Evolutionary conservation across 2,113 vertebrate genomes (phyloP).

Genomic region (Myiopsitta monachus): DNA sequence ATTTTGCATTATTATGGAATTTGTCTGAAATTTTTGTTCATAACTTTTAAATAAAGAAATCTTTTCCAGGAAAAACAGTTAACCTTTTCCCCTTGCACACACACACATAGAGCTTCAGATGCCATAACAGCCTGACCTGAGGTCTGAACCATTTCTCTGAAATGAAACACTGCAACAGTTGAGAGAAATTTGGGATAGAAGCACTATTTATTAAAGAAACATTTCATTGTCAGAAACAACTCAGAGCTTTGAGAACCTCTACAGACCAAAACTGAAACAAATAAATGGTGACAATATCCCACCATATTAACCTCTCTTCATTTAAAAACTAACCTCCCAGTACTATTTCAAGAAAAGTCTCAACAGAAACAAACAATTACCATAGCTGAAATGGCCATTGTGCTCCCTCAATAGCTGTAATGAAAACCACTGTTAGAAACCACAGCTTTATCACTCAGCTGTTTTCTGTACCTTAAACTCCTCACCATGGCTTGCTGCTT

Average conservation of each 20-base stretch:
- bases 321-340: neutral
- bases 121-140: neutral
- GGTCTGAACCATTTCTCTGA: neutral
- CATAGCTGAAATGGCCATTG: neutral
- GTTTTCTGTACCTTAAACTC: neutral
- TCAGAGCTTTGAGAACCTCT: neutral
- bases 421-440: neutral
- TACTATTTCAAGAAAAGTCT: neutral
- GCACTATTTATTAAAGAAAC: neutral
- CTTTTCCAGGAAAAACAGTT: neutral
- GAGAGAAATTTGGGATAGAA: neutral
- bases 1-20: neutral
- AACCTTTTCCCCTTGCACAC: neutral
- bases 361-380: neutral
- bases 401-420: neutral
- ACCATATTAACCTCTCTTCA: neutral
- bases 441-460: neutral
- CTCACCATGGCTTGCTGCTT: neutral
- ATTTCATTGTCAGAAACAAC: neutral
- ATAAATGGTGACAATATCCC: neutral
- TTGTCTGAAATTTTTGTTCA: neutral
- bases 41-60: neutral
- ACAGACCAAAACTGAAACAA: neutral
- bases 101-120: neutral
- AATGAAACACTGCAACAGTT: neutral